Conservation (phyloP, 2,888 invertebrate species). For the Charanyca ferruginea region DNA sequence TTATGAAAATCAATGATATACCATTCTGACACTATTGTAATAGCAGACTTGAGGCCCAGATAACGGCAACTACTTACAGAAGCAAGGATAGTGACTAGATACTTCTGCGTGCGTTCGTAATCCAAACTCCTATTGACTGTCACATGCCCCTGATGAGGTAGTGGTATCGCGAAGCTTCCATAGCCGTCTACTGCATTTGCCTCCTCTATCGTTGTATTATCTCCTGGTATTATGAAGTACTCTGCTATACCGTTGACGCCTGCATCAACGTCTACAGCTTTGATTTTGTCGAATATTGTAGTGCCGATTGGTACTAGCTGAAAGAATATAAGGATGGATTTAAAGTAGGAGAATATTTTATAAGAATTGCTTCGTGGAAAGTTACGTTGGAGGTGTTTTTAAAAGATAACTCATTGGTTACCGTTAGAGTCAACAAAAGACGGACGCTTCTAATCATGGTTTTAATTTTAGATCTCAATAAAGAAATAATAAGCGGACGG, state of each 20-base stretch:
- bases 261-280: constrained; percentile 95
- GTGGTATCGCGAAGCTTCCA: constrained; percentile 95
- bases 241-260: constrained; percentile 97
- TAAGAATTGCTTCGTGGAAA: no score
- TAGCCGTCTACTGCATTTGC: constrained; percentile 94
- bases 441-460: neutral
- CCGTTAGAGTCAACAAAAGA: neutral
- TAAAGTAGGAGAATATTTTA: neutral
- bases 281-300: constrained; percentile 95
- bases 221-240: constrained; percentile 95
- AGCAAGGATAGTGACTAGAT: constrained; percentile 96
- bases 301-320: constrained; percentile 96
- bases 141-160: constrained; percentile 97
- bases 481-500: no score
- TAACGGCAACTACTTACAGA: constrained; percentile 92
- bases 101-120: constrained; percentile 96
- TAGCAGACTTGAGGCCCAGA: no score
- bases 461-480: no score
- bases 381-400: neutral
- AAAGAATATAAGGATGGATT: constrained; percentile 55
- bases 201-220: constrained; percentile 81
- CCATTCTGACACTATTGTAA: no score
- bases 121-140: constrained; percentile 96
- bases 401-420: neutral
- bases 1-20: no score